phyloP scores from a whole-genome alignment of 2,888 invertebrate genomes.

The Euzophera pinguis region DNA sequence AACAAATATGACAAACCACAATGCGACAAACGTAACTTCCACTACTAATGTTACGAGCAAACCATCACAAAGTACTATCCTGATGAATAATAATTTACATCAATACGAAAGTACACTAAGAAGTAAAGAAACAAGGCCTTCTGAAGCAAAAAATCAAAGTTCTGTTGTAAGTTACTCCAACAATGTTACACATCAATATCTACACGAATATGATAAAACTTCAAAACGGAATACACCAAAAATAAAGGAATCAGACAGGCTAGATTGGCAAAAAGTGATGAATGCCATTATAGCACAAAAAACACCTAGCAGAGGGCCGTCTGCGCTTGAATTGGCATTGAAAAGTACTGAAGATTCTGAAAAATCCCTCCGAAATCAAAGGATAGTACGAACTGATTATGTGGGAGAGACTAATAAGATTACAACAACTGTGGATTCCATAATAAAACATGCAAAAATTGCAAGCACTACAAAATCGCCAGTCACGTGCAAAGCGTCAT shows the following conservation, averaged over 20 bases:
- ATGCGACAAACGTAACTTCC: not conserved
- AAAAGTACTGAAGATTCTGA: slow-evolving; percentile 43
- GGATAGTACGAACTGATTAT: slow-evolving; percentile 19
- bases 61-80: not conserved
- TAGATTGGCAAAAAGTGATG: slow-evolving; percentile 62
- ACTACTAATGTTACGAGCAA: not conserved
- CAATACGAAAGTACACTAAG: not conserved
- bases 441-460: not conserved
- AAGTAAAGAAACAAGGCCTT: not conserved
- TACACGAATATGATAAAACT: not conserved
- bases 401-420: slow-evolving; percentile 3
- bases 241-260: slow-evolving; percentile 12
- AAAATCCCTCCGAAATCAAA: slow-evolving; percentile 27
- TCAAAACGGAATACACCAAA: not conserved
- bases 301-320: slow-evolving; percentile 59
- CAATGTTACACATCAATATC: not conserved
- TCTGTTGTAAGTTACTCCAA: not conserved
- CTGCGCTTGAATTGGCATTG: slow-evolving; percentile 52
- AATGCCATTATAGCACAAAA: slow-evolving; percentile 56
- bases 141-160: not conserved
- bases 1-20: not conserved
- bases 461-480: not conserved
- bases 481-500: not conserved
- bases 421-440: not conserved
- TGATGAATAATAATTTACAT: not conserved